These are phyloP conservation scores for Gymnorhina tibicen DNA, from an alignment of 2,113 vertebrate species.

Conservation along the genomic window DNA sequence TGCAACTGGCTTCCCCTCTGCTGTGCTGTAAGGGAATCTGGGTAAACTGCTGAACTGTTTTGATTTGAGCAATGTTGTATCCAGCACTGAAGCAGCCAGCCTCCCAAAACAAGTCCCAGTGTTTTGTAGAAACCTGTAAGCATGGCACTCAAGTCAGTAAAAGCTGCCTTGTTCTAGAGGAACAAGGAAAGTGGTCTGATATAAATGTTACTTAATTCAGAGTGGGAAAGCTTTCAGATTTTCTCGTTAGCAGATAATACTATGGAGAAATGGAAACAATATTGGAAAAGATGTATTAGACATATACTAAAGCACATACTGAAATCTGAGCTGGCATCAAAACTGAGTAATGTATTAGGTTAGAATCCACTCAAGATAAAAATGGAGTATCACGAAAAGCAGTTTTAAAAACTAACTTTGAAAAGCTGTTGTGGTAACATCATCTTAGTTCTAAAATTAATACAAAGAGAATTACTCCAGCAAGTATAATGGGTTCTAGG, in stretches of 20 bases:
- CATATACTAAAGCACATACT: neutral
- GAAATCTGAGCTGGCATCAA: neutral
- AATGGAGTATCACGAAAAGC: neutral
- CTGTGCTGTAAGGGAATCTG: neutral
- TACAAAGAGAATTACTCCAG: neutral
- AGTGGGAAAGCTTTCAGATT: neutral
- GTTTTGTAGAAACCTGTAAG: neutral
- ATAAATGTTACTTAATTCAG: neutral
- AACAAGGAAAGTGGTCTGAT: neutral
- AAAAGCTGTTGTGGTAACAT: neutral
- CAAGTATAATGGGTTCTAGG: neutral
- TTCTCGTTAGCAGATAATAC: neutral
- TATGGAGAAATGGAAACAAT: neutral
- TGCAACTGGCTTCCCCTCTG: neutral
- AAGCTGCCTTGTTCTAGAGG: neutral
- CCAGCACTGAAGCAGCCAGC: neutral
- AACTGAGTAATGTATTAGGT: neutral
- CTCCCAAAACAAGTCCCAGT: neutral
- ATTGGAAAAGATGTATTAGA: neutral
- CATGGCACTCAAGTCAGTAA: neutral
- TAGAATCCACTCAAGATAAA: neutral
- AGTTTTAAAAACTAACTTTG: neutral
- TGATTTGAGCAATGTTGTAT: neutral
- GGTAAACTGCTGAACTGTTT: neutral
- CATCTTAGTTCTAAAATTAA: neutral